Evolutionary conservation across 2,888 invertebrate species (phyloP), one percentile per base, ranked within the genome.

Genomic region (Liposcelis brunnea): DNA sequence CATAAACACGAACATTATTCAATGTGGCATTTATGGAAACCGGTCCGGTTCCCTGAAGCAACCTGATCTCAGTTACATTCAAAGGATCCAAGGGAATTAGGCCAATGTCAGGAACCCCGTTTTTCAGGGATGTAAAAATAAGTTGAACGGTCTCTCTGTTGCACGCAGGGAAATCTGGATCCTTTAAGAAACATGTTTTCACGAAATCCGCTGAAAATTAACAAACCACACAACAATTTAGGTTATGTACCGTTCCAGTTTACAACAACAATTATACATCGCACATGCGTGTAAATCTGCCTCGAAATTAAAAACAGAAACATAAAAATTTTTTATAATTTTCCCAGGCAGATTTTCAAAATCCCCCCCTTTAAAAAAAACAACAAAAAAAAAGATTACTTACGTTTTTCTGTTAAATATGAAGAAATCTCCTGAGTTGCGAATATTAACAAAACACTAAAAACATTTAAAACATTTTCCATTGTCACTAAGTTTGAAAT

Each of bases 11-110:
- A 47, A 79, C 72, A 55, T 80, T 68, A 51, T 74, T 71, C 31
- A 80, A 61, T 15, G 78, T 77, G 18, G 78, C 77, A 53, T 76
- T 80, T 1, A 80, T 73, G 54, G 71, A 74, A 1, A 77, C 75
- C 2, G 77, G 75, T 26, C 78, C 77, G 43, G 74, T 73, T 16
- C 77, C 77, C 66, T 78, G 77, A 43, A 75, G 63, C 55, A 80
- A 77, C 58, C 70, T 66, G 54, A 80, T 69, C 61, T 71, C 67
- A 5, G 74, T 71, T 37, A 79, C 68, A 52, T 70, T 68, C 45
- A 80, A 58, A 1, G 79, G 80, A 60, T 80, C 80, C 52, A 78
- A 60, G 18, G 74, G 67, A n/a, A 69, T 64, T 53, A 79, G 61
- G n/a, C 66, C 67, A 47, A 74, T 72, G 53, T 69, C 70, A 43